Percentiles rank a stretch among this genome's conserved stretches.
Evolutionary conservation across 2,888 invertebrate genomes (phyloP).

Genomic region (Chrysomela aeneicollis): DNA sequence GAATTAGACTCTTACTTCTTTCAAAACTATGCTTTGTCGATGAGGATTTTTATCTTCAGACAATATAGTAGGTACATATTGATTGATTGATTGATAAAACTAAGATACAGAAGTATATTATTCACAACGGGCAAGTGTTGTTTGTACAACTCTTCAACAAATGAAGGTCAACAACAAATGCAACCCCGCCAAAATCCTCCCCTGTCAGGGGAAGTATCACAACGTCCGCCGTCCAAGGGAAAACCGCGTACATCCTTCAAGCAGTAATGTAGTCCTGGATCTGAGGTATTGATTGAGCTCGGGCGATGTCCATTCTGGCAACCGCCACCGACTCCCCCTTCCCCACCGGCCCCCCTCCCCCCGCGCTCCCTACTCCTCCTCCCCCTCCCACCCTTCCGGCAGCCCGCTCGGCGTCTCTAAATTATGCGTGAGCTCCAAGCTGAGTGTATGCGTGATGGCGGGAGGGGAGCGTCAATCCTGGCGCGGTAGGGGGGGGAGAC

Average conservation of each 20-base stretch:
- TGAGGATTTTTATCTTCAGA: no score
- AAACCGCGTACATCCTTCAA: slow-evolving; percentile 26
- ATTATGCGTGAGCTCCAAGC: slow-evolving; percentile 60
- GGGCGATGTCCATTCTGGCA: slow-evolving; percentile 63
- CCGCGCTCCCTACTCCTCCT: slow-evolving; percentile 15
- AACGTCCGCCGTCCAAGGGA: background rate
- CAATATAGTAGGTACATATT: no score
- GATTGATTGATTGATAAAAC: no score
- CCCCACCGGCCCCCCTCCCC: slow-evolving; percentile 24
- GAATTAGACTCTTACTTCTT: no score
- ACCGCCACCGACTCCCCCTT: slow-evolving; percentile 47
- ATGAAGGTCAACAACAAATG: no score
- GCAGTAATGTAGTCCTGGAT: slow-evolving; percentile 58
- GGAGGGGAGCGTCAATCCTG: slow-evolving; percentile 57
- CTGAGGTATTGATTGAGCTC: slow-evolving; percentile 60
- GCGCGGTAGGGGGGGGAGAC: slow-evolving; percentile 33
- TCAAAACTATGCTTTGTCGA: no score
- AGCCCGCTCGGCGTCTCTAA: slow-evolving; percentile 55
- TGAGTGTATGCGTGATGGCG: slow-evolving; percentile 61
- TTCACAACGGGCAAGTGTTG: no score
- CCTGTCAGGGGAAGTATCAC: no score
- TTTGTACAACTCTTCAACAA: no score
- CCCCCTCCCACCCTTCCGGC: slow-evolving; percentile 13
- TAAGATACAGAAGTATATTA: no score
- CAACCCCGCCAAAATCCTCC: no score